phyloP scores from a whole-genome alignment of 2,888 invertebrate species.

The Nebria salina region DNA sequence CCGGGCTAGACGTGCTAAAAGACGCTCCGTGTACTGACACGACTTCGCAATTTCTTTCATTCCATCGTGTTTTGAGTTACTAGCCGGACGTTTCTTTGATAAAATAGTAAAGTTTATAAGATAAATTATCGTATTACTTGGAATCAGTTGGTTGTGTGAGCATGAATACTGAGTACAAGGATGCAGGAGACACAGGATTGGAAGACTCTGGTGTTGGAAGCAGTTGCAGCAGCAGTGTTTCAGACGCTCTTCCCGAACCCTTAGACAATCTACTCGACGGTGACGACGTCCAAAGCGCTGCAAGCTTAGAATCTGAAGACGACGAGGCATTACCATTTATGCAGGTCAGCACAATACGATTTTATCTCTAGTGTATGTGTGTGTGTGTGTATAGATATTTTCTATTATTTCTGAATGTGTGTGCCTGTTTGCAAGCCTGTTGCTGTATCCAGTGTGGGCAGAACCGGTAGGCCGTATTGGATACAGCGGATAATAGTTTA shows the following conservation, averaged over 20 bases:
- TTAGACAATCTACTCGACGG: constrained; percentile 66
- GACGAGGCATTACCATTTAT: constrained; percentile 54
- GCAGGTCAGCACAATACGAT: constrained; percentile 55
- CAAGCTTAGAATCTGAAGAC: constrained; percentile 66
- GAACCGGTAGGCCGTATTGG: constrained; percentile 5
- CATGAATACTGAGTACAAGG: constrained; percentile 60
- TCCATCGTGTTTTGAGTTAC: constrained; percentile 23
- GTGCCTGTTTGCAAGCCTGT: background rate
- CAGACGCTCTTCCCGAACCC: constrained; percentile 56
- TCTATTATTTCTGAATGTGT: constrained; percentile 5
- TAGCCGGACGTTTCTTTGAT: background rate
- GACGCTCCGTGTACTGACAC: constrained; percentile 26
- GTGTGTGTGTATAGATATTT: constrained; percentile 12
- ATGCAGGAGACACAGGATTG: constrained; percentile 59
- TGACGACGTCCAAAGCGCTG: constrained; percentile 68
- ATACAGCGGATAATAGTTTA: constrained; percentile 22
- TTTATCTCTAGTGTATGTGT: background rate
- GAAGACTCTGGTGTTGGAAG: constrained; percentile 60
- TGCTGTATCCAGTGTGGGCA: constrained; percentile 3
- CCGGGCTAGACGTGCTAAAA: constrained; percentile 32
- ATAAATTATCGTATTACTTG: constrained; percentile 17
- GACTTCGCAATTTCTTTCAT: constrained; percentile 20
- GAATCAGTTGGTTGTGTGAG: constrained; percentile 52
- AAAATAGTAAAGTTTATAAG: background rate
- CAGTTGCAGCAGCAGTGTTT: constrained; percentile 63